Base-by-base conservation (phyloP, 2,797 vertebrate species). In the Pseudotriccus pelzelni region DNA sequence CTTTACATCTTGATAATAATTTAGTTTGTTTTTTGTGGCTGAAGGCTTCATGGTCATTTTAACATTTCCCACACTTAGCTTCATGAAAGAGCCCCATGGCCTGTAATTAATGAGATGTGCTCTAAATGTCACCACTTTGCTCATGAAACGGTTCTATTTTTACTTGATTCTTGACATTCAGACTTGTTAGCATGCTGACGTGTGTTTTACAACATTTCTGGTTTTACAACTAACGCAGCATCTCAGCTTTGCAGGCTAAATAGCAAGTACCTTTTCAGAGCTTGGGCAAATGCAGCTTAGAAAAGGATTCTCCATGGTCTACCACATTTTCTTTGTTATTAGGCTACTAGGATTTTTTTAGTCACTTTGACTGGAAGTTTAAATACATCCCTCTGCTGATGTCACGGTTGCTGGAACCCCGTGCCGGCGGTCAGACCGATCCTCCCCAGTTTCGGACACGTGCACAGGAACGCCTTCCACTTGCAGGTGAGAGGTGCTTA, bases 101-200 rank as follows among this genome's bases (percentile, higher is more conserved):
- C 85, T 68, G 53, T 44, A 86, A 75, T 96, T 96, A 94, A 73
- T 94, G 94, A 83, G 89, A 60, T 72, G 55, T 68, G 80, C 68
- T 96, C 64, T 90, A 97, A 95, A 81, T 95, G 92, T 94, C 90
- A 93, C 84, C 78, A 84, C 89, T 97, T 96, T 90, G 75, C 91
- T 96, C 32, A 15, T n/a, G 67, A 78, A 96, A 96, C 74, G 25
- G 69, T 80, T 94, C 95, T 97, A 95, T 91, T 97, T 96, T 67
- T 91, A 84, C 83, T 90, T 23, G 56, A 87, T 97, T 94, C 92
- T 95, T 97, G 94, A 97, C 94, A 91, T 95, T 97, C 91, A 93
- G 84, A 64, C 74, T 91, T 81, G 62, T 80, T 75, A 44, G 89
- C 62, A 43, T 53, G 85, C 84, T 96, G 90, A 97, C 24, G 12